Evolutionary conservation across 2,888 invertebrate species (phyloP), one percentile per base, ranked within the genome.

Genomic region (Tiliacea citrago): DNA sequence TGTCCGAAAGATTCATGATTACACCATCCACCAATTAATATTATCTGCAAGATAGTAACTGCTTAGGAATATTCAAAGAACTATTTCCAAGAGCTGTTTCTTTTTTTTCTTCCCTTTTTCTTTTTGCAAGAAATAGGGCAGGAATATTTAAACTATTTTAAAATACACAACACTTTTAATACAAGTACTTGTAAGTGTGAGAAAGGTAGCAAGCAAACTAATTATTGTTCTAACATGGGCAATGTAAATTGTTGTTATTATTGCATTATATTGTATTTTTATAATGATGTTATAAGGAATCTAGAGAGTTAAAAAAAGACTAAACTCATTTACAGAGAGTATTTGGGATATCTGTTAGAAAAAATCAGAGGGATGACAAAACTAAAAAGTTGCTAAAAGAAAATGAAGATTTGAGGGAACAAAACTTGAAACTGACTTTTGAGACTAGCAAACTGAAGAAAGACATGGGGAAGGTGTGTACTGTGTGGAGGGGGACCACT

Each of bases 381-480:
- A 89, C 94, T 24, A 90, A 91, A 79, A 86, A 79, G 24, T 84
- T 96, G 21, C 68, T 90, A 24, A 92, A 88, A 84, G 93, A 94
- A 73, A 95, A 93, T 87, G 91, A 93, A 65, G 90, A 92, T 21
- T 79, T 95, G 53, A 92, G 83, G 58, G 92, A 92, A 58, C 86
- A 92, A 62, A 95, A 95, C 82, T 79, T 92, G 8, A 92, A 93
- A 83, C 79, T 95, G 60, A 90, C 84, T 53, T 91, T 91, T 74
- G 93, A 95, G 83, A 90, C 91, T 45, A 86, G 91, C n/a, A 94
- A 91, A 88, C 75, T 94, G 53, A 95, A 94, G 81, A 95, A 93
- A 87, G 92, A 94, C 57, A 89, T 94, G 73, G 93, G 92, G 21
- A 95, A 96, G 95, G 96, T 96, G 78, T 86, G 91, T 79, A 75